These are phyloP conservation scores for Pterocles orientalis DNA, from an alignment of 2,113 vertebrate species.

Conservation along the genomic window DNA sequence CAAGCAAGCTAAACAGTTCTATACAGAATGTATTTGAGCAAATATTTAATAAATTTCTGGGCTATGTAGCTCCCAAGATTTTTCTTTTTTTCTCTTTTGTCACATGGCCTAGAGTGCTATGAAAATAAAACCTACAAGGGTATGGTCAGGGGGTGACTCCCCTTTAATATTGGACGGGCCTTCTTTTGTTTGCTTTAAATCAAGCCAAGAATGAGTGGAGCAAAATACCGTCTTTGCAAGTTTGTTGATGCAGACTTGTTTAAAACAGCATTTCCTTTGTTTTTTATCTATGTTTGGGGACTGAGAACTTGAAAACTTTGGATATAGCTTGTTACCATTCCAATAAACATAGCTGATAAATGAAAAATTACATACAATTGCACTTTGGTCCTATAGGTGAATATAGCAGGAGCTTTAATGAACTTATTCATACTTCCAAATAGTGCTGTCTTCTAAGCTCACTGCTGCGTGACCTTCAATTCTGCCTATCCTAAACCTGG, in stretches of 20 bases:
- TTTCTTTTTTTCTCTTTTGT: constrained; percentile 37
- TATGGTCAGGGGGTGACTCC: neutral
- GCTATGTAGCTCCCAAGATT: constrained; percentile 62
- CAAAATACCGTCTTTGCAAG: neutral
- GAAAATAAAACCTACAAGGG: neutral
- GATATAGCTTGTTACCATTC: neutral
- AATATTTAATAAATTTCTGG: constrained; percentile 79
- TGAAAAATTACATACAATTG: neutral
- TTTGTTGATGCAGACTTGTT: neutral
- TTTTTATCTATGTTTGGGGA: neutral
- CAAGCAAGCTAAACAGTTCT: constrained; percentile 45
- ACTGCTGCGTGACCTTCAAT: neutral
- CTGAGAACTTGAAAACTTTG: neutral
- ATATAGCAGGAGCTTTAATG: neutral
- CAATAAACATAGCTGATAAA: neutral
- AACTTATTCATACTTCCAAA: neutral
- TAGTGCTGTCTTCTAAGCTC: neutral
- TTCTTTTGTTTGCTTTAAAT: neutral
- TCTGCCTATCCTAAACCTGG: neutral
- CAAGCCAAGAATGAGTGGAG: neutral
- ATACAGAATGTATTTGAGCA: constrained; percentile 68
- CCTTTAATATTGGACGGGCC: neutral
- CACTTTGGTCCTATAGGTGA: neutral
- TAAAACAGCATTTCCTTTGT: neutral
- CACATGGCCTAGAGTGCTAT: constrained; percentile 17